A percentile compares a stretch with the other conserved stretches of the same genome.
Evolutionary conservation across 2,888 invertebrate genomes (phyloP).

Genomic region (Trichogramma dendrolimi): DNA sequence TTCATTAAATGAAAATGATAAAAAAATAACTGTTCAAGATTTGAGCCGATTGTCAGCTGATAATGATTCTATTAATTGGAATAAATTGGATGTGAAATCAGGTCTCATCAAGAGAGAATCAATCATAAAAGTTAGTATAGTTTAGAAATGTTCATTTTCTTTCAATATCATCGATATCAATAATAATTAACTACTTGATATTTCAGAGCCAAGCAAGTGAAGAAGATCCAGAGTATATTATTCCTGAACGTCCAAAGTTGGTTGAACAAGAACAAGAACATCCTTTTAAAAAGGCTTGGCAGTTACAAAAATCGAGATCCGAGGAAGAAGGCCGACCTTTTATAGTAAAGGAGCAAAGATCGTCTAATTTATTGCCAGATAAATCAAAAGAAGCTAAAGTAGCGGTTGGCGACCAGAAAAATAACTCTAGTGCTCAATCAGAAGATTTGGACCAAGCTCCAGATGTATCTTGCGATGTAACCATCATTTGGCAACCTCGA

Average conservation of each 20-base stretch:
- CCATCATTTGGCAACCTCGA: slow-evolving; percentile 24
- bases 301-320: slow-evolving; percentile 48
- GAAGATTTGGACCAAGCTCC: neutral
- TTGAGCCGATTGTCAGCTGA: slow-evolving; percentile 41
- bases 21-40: slow-evolving; percentile 43
- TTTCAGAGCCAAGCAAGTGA: slow-evolving; percentile 47
- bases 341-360: slow-evolving; percentile 36
- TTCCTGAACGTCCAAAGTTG: slow-evolving; percentile 48
- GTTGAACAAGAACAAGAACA: slow-evolving; percentile 49
- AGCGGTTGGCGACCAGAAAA: slow-evolving; percentile 9
- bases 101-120: slow-evolving; percentile 48
- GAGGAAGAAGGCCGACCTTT: slow-evolving; percentile 45
- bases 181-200: neutral
- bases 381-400: slow-evolving; percentile 17
- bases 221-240: slow-evolving; percentile 47
- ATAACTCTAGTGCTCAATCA: neutral
- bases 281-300: slow-evolving; percentile 50
- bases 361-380: slow-evolving; percentile 12
- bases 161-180: neutral
- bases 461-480: slow-evolving; percentile 26
- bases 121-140: slow-evolving; percentile 39
- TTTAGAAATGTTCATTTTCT: neutral
- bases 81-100: slow-evolving; percentile 27
- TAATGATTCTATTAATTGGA: slow-evolving; percentile 31
- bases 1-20: slow-evolving; percentile 40